Percentiles rank a stretch among this genome's conserved stretches.
Conservation (phyloP, 2,888 invertebrate species). For the Euzetes globulus region DNA sequence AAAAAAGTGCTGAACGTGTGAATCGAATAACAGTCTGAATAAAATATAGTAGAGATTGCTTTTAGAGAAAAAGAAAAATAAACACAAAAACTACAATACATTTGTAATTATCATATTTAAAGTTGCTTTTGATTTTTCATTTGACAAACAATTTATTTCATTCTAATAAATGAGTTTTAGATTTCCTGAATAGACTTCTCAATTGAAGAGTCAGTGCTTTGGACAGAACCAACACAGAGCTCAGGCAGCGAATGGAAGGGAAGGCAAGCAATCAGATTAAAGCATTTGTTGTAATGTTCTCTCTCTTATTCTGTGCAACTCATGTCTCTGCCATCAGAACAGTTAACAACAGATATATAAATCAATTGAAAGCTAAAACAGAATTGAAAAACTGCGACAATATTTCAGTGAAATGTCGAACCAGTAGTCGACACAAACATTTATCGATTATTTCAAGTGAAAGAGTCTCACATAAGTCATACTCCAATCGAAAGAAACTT, state of each 20-base stretch:
- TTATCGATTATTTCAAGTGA: constrained; percentile 18
- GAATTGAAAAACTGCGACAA: constrained; percentile 19
- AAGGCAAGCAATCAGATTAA: constrained; percentile 17
- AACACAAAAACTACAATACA: background rate
- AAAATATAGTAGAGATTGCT: background rate
- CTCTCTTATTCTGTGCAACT: background rate
- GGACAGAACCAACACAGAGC: background rate
- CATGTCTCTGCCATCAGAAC: constrained; percentile 10
- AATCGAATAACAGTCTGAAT: background rate
- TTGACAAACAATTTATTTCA: constrained; percentile 17
- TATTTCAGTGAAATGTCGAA: constrained; percentile 12
- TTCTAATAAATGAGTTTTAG: constrained; percentile 26
- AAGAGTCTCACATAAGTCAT: background rate
- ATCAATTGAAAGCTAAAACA: constrained; percentile 27
- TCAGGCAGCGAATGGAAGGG: background rate
- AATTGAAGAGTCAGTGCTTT: background rate
- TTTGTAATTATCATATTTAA: background rate
- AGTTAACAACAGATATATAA: constrained; percentile 24
- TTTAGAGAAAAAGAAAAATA: constrained; percentile 10
- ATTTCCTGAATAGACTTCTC: constrained; percentile 13
- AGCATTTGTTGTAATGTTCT: background rate
- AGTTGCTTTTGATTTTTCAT: background rate
- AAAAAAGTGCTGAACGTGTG: constrained; percentile 25
- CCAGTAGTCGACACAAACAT: background rate
- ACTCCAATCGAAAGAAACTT: background rate